Evolutionary conservation across 2,888 invertebrate genomes (phyloP), one percentile per base, ranked within the genome.

Genomic region (Netelia fuscicornis): DNA sequence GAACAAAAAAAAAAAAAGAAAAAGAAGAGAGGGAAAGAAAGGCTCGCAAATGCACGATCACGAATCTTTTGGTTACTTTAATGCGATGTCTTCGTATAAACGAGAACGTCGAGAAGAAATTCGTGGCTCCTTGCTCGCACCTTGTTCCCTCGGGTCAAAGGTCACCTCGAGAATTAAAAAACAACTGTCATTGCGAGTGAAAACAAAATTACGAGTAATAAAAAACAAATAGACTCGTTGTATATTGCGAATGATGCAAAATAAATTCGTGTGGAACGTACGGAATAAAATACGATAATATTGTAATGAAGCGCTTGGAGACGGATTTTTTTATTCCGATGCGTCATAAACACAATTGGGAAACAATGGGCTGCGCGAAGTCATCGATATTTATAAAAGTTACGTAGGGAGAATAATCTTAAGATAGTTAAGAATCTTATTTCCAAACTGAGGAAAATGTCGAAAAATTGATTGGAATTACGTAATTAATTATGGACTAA

Each of bases 1-100:
- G 37, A 67, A 37, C 67, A 77, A 20, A 67, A 56, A 77, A 17
- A 77, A 17, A 20, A 67, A 67, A 23, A 48, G 11, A 48, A 48
- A 48, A 48, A 6, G 2, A 48, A 48, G 0, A 2, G 11, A 48
- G 13, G 2, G 13, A 11, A 6, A 2, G 6, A 48, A 13, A 13
- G 13, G 11, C 11, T 11, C 13, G 48, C 5, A 48, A 48, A 48
- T 48, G 48, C 10, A 13, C 48, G 48, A 48, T 48, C 13, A 48
- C 48, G 48, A 48, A 48, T 30, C 30, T 2, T 30, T 30, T 5
- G 30, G 6, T 30, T 30, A 30, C 5, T 30, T 30, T 30, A 30
- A 30, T 30, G 30, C 30, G 30, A 30, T 30, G 30, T 30, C 30
- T 30, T 30, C 30, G 11, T 11, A 48, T 48, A 48, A 48, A 48